Conservation (phyloP, 1,140 invertebrate species). For the Hycleus cichorii region DNA sequence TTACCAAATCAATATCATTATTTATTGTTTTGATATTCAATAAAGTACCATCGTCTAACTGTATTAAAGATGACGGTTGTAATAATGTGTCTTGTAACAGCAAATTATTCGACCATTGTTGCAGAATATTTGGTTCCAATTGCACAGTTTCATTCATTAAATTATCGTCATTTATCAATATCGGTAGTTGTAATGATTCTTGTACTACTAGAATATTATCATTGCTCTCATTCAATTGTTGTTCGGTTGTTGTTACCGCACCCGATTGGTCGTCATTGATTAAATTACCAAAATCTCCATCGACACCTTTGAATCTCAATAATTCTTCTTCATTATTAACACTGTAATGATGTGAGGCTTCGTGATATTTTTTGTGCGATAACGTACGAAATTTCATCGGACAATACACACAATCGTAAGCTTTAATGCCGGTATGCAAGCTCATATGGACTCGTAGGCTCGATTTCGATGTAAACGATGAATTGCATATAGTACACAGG, state of each 20-base stretch:
- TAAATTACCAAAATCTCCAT: not conserved
- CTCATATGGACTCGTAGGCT: constrained; percentile 64
- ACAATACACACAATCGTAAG: constrained; percentile 60
- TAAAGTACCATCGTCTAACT: constrained; percentile 7
- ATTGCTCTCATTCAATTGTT: not conserved
- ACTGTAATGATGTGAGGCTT: constrained; percentile 6
- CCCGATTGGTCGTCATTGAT: not conserved
- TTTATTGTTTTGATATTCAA: constrained; percentile 8
- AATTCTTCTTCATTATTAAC: not conserved
- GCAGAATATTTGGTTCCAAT: constrained; percentile 3
- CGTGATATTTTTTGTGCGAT: constrained; percentile 59
- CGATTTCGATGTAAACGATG: constrained; percentile 53
- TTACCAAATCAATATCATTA: not conserved
- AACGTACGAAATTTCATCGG: constrained; percentile 58
- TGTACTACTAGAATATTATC: not conserved
- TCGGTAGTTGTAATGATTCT: no score
- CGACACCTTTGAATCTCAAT: not conserved
- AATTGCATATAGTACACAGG: constrained; percentile 52
- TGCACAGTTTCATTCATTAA: not conserved
- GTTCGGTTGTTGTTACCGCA: not conserved
- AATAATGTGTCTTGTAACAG: constrained; percentile 5
- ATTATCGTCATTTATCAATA: not conserved
- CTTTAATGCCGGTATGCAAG: constrained; percentile 44
- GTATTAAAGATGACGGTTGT: constrained; percentile 4
- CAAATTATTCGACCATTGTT: constrained; percentile 10